phyloP scores from a whole-genome alignment of 2,888 invertebrate species.

The Pachliopta kotzebuea region DNA sequence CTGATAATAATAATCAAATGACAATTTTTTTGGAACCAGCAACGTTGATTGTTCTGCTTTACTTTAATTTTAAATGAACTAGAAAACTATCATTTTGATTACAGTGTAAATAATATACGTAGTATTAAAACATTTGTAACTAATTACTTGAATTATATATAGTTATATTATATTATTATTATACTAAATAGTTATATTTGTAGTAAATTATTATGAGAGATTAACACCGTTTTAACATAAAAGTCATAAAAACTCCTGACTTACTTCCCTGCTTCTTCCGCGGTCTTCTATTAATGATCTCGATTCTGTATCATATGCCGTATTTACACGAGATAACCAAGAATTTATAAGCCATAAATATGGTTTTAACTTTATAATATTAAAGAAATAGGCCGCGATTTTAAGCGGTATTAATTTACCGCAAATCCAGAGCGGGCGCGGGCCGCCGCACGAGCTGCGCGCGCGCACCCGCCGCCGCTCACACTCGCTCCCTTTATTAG shows the following conservation, averaged over 20 bases:
- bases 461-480: constrained; percentile 53
- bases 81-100: too few species aligned
- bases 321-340: neutral
- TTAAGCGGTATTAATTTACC: constrained; percentile 1
- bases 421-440: constrained; percentile 7
- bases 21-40: too few species aligned
- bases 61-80: too few species aligned
- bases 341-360: constrained; percentile 1
- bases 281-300: neutral
- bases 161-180: too few species aligned
- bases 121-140: too few species aligned
- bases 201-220: too few species aligned
- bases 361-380: neutral
- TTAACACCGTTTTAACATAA: neutral
- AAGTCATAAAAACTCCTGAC: neutral
- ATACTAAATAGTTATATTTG: too few species aligned
- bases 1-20: too few species aligned
- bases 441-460: constrained; percentile 47
- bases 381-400: neutral
- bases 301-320: neutral
- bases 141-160: too few species aligned
- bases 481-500: constrained; percentile 72
- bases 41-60: too few species aligned
- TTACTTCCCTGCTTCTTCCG: neutral
- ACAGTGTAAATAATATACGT: too few species aligned